Base-by-base conservation (phyloP, 1,140 invertebrate genomes). In the Drosophila rhopaloa region DNA sequence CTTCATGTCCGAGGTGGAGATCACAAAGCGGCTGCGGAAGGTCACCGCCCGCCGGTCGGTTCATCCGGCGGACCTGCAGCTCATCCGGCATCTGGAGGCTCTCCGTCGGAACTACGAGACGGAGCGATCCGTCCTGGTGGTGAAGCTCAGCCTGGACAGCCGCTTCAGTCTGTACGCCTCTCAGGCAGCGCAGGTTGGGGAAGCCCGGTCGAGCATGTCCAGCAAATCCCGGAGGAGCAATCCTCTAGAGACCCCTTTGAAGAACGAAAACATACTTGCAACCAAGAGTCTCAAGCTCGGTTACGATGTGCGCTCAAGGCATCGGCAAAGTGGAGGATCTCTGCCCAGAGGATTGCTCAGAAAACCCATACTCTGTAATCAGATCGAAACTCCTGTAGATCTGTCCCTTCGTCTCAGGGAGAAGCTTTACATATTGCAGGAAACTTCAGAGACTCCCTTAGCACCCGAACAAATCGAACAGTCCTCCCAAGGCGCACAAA, bases 1-100 rank as follows among this genome's bases (percentile, higher is more conserved):
- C 24, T 68, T 76, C 14, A 76, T 55, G 72, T 40, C 72, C 11
- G 72, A 76, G 48, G 61, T 76, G 48, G 61, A 57, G 11, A 66
- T 76, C 24, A 59, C 55, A 1, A 76, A 60, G 38, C 19, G 37
- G 13, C 13, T 76, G 43, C 73, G 62, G 9, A 53, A 55, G 47
- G 10, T 46, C 1, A 38, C 27, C 37, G 14, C 14, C 6, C 47
- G 38, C 27, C 10, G 7, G 13, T 9, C 11, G 1, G 1, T n/a
- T 0, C 19, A 37, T 24, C 11, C 62, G 6, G 19, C 9, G 9
- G 19, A 53, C 4, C 16, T 13, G 14, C 16, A 48, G 14, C 35
- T 67, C 9, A 43, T 76, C n/a, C 46, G 14, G 0, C 32, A 59
- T 6, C 24, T 76, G 43, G 72, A 76, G 24, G n/a, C 13, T 0